Conservation (phyloP, 2,888 invertebrate species). For the Ectropis crepuscularia region DNA sequence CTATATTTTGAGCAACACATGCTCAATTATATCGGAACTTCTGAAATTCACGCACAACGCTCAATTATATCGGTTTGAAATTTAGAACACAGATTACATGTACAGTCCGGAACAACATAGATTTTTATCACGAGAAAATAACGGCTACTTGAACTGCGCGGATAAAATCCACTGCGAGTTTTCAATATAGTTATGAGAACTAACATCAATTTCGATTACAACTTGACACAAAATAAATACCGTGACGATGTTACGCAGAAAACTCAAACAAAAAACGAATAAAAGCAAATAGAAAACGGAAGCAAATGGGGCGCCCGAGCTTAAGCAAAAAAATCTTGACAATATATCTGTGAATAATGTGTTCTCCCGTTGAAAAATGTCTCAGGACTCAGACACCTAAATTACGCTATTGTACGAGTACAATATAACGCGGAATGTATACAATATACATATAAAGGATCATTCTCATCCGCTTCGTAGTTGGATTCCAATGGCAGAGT, state of each 20-base stretch:
- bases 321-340: conserved; percentile 9
- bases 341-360: conserved; percentile 15
- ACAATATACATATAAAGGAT: conserved; percentile 35
- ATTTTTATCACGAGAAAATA: too few species aligned
- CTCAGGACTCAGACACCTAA: conserved; percentile 33
- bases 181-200: too few species aligned
- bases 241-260: background rate
- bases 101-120: too few species aligned
- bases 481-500: conserved; percentile 25
- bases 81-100: too few species aligned
- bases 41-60: too few species aligned
- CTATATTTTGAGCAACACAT: too few species aligned
- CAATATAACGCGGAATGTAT: conserved; percentile 37
- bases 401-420: conserved; percentile 43
- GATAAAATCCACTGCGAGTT: too few species aligned
- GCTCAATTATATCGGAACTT: too few species aligned
- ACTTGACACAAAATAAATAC: background rate
- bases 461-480: conserved; percentile 26
- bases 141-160: too few species aligned
- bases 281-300: conserved; percentile 1
- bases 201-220: too few species aligned
- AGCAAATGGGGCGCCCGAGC: background rate
- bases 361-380: conserved; percentile 16
- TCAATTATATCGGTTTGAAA: too few species aligned
- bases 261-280: background rate